These are phyloP conservation scores for Aplochiton taeniatus DNA, from an alignment of 2,797 vertebrate species.

Conservation along the genomic window DNA sequence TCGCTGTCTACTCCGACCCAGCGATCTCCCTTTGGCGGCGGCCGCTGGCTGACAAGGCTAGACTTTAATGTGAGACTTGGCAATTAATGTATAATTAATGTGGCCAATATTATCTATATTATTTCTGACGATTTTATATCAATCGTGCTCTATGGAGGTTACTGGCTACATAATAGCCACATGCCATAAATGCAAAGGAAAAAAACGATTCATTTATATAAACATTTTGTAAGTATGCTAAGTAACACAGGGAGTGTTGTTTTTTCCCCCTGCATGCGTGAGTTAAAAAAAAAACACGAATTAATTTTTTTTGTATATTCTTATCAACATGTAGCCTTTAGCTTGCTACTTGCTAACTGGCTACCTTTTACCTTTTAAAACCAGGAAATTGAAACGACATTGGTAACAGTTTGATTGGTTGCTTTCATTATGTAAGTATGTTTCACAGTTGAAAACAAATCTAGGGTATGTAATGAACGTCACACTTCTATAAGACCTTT, in stretches of 20 bases:
- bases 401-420: conserved; percentile 30
- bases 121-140: conserved; percentile 48
- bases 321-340: conserved; percentile 47
- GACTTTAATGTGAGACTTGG: conserved; percentile 58
- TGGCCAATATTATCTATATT: conserved; percentile 13
- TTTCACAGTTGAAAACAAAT: too few species aligned
- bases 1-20: conserved; percentile 41
- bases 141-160: conserved; percentile 53
- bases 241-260: too few species aligned
- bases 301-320: too few species aligned
- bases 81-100: conserved; percentile 45
- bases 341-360: conserved; percentile 68
- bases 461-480: background rate
- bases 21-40: conserved; percentile 25
- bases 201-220: background rate
- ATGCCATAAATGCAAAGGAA: conserved; percentile 8
- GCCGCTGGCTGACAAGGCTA: conserved; percentile 22
- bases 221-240: background rate
- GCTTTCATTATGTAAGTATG: background rate
- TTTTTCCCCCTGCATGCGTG: too few species aligned
- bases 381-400: conserved; percentile 55
- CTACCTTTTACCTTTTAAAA: conserved; percentile 59
- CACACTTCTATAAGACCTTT: too few species aligned
- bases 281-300: too few species aligned
- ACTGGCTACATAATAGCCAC: conserved; percentile 34